These are phyloP conservation scores for Xiphophorus maculatus DNA, from an alignment of 2,113 vertebrate species.

Conservation along the genomic window DNA sequence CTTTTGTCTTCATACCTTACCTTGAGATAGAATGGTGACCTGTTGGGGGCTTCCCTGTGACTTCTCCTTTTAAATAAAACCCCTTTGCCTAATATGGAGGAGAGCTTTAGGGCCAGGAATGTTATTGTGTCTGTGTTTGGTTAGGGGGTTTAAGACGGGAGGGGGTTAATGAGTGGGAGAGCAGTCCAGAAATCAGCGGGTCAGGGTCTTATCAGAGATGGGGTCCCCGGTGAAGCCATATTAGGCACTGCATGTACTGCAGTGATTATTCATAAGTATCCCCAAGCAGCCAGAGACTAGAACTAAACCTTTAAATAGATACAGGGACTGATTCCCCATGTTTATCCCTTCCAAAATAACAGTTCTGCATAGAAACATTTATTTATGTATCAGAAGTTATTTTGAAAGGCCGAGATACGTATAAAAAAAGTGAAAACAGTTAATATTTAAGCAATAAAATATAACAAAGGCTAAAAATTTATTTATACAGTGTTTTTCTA, in stretches of 20 bases:
- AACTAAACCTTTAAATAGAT: conserved; percentile 67
- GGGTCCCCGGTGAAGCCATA: conserved; percentile 63
- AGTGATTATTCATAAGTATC: conserved; percentile 70
- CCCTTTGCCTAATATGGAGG: conserved; percentile 77
- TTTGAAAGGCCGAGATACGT: neutral
- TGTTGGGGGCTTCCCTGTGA: conserved; percentile 54
- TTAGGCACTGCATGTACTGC: conserved; percentile 59
- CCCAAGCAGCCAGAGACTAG: conserved; percentile 57
- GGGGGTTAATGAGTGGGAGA: conserved; percentile 64
- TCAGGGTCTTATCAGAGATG: conserved; percentile 68
- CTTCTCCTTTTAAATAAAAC: conserved; percentile 77
- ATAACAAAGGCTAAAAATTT: neutral
- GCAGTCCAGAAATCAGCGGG: conserved; percentile 73
- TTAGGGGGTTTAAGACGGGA: conserved; percentile 41
- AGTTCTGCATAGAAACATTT: neutral
- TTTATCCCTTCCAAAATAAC: conserved; percentile 37
- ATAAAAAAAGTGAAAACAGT: neutral
- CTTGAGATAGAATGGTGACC: conserved; percentile 75
- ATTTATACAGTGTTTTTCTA: no score
- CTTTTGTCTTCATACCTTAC: conserved; percentile 59
- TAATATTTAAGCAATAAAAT: neutral
- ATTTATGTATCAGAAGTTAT: no score
- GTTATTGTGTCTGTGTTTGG: conserved; percentile 70
- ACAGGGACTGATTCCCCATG: conserved; percentile 56
- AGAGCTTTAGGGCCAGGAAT: conserved; percentile 68